Percentiles rank a stretch among this genome's conserved stretches.
These are phyloP conservation scores for Epinephelus coioides DNA, from an alignment of 2,797 vertebrate genomes.

Conservation along the genomic window DNA sequence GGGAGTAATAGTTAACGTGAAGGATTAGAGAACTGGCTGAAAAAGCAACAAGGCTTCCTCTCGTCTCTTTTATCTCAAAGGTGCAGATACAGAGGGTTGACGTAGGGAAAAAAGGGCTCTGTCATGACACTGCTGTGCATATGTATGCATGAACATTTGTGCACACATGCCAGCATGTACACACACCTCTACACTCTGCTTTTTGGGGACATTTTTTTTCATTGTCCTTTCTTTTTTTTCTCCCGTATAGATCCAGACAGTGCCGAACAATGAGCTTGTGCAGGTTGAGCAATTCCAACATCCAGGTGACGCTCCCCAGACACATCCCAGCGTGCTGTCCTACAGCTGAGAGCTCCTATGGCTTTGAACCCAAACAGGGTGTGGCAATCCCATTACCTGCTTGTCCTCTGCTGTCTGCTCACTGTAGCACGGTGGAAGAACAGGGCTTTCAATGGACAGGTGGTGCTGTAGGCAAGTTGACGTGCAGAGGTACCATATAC, in stretches of 20 bases:
- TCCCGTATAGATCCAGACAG: constrained; percentile 46
- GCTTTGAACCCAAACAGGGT: constrained; percentile 73
- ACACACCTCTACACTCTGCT: not conserved
- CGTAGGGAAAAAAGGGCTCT: constrained; percentile 41
- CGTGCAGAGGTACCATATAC: constrained; percentile 45
- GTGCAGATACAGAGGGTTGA: constrained; percentile 67
- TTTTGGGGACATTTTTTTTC: constrained; percentile 16
- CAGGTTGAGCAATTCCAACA: constrained; percentile 58
- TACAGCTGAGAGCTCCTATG: constrained; percentile 60
- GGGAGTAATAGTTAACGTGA: constrained; percentile 56
- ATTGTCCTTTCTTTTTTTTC: constrained; percentile 26
- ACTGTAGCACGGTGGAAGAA: constrained; percentile 37
- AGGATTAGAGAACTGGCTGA: constrained; percentile 60
- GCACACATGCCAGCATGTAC: constrained; percentile 5
- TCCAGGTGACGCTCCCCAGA: constrained; percentile 67
- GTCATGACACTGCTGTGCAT: constrained; percentile 51
- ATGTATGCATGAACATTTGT: constrained; percentile 26
- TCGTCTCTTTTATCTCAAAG: constrained; percentile 72
- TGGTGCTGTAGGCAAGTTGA: constrained; percentile 68
- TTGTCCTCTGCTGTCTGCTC: constrained; percentile 75
- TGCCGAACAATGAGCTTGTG: constrained; percentile 58
- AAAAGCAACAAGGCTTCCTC: constrained; percentile 59
- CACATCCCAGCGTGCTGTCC: constrained; percentile 61
- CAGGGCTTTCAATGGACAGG: constrained; percentile 65
- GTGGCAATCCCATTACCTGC: constrained; percentile 79